phyloP scores from a whole-genome alignment of 2,888 invertebrate genomes.

The Mesopsocus fuscifrons region DNA sequence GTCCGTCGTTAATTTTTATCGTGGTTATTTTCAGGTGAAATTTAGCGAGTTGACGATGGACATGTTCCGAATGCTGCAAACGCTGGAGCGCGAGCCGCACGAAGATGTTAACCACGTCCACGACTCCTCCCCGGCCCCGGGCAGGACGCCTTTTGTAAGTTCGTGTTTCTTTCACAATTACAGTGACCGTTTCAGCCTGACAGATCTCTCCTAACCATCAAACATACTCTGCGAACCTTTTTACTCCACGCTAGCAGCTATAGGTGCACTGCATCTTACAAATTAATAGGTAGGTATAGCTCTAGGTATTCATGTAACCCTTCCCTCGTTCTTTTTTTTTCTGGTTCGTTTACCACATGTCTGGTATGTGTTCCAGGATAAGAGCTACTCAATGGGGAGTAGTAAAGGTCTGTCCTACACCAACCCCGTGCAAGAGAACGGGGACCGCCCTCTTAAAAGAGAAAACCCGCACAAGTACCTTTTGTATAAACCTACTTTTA shows the following conservation, averaged over 20 bases:
- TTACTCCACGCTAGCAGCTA: too few species aligned
- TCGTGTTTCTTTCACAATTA: too few species aligned
- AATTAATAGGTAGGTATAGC: too few species aligned
- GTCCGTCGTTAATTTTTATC: too few species aligned
- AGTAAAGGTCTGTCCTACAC: slow-evolving; percentile 27
- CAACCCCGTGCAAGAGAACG: slow-evolving; percentile 40
- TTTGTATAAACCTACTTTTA: slow-evolving; percentile 84
- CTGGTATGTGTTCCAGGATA: slow-evolving; percentile 22
- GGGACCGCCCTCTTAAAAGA: slow-evolving; percentile 43
- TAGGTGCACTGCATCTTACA: too few species aligned
- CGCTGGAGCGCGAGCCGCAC: slow-evolving; percentile 78
- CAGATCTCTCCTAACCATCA: too few species aligned
- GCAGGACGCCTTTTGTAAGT: slow-evolving; percentile 40
- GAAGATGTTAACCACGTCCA: slow-evolving; percentile 57
- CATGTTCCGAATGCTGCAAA: slow-evolving; percentile 95
- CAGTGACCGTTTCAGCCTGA: slow-evolving; percentile 18
- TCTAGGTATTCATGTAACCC: too few species aligned
- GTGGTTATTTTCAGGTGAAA: too few species aligned
- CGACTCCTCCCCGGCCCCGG: slow-evolving; percentile 50
- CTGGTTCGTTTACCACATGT: too few species aligned
- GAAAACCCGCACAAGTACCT: slow-evolving; percentile 95
- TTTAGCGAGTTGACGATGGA: slow-evolving; percentile 94
- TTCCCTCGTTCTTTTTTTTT: too few species aligned
- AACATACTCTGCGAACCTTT: too few species aligned
- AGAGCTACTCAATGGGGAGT: slow-evolving; percentile 21